phyloP scores from a whole-genome alignment of 2,797 vertebrate species.

The Tachyglossus aculeatus region DNA sequence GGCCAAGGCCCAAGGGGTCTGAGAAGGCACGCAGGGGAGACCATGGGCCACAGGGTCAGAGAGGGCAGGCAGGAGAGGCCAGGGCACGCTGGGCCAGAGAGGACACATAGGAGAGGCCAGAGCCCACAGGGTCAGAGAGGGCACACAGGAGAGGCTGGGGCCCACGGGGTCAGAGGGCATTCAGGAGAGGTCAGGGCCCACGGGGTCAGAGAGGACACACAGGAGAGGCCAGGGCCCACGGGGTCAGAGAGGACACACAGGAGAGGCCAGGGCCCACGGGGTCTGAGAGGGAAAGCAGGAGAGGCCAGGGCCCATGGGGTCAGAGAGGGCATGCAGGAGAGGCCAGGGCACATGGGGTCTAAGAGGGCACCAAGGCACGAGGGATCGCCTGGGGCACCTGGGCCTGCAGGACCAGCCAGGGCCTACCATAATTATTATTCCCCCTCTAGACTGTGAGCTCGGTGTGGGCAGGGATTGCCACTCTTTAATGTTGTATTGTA shows the following conservation, averaged over 20 bases:
- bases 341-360: not conserved
- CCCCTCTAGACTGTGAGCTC: too few relatives aligned
- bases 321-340: not conserved
- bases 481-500: too few relatives aligned
- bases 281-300: not conserved
- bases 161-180: not conserved
- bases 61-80: too few relatives aligned
- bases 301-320: not conserved
- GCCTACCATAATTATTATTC: too few relatives aligned
- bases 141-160: not conserved
- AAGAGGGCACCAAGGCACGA: too few relatives aligned
- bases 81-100: too few relatives aligned
- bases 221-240: not conserved
- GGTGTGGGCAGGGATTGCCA: too few relatives aligned
- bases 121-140: not conserved
- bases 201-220: not conserved
- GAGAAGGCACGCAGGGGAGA: too few relatives aligned
- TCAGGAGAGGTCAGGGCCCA: not conserved
- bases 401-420: too few relatives aligned
- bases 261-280: constrained; percentile 12
- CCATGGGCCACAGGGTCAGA: too few relatives aligned
- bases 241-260: not conserved
- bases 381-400: too few relatives aligned
- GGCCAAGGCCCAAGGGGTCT: too few relatives aligned
- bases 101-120: constrained; percentile 2